Evolutionary conservation across 1,140 invertebrate genomes (phyloP).

Genomic region (Drosophila oshimai): DNA sequence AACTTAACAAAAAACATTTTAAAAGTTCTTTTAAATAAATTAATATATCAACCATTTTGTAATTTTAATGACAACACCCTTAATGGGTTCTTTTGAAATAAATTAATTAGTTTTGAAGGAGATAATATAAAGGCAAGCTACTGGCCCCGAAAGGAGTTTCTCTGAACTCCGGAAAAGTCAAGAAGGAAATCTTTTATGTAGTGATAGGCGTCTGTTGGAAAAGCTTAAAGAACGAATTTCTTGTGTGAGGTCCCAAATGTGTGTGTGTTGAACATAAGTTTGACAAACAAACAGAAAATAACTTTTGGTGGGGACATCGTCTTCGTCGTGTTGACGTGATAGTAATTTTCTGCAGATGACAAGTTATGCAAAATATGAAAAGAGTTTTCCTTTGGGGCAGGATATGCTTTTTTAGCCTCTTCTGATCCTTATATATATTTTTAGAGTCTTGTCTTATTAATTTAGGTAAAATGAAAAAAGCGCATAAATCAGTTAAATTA

Average conservation of each 20-base stretch:
- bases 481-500: slow-evolving; percentile 30
- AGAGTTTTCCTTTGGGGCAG: slow-evolving; percentile 31
- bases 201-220: slow-evolving; percentile 20
- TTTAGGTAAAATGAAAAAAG: background rate
- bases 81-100: too few relatives aligned
- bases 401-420: background rate
- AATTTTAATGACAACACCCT: too few relatives aligned
- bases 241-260: too few relatives aligned
- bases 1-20: too few relatives aligned
- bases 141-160: background rate
- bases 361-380: slow-evolving; percentile 58
- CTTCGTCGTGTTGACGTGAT: slow-evolving; percentile 26
- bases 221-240: slow-evolving; percentile 21
- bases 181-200: too few relatives aligned
- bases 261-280: slow-evolving; percentile 20
- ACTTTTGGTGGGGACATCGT: slow-evolving; percentile 12
- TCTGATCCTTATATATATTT: background rate
- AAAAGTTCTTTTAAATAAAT: too few relatives aligned
- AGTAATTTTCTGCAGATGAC: slow-evolving; percentile 65
- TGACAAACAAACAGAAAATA: slow-evolving; percentile 28
- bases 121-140: slow-evolving; percentile 25
- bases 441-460: slow-evolving; percentile 11
- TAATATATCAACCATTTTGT: too few relatives aligned
- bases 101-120: too few relatives aligned
- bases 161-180: too few relatives aligned